Evolutionary conservation across 2,113 vertebrate species (phyloP), one percentile per base, ranked within the genome.

Genomic region (Serilophus lunatus): DNA sequence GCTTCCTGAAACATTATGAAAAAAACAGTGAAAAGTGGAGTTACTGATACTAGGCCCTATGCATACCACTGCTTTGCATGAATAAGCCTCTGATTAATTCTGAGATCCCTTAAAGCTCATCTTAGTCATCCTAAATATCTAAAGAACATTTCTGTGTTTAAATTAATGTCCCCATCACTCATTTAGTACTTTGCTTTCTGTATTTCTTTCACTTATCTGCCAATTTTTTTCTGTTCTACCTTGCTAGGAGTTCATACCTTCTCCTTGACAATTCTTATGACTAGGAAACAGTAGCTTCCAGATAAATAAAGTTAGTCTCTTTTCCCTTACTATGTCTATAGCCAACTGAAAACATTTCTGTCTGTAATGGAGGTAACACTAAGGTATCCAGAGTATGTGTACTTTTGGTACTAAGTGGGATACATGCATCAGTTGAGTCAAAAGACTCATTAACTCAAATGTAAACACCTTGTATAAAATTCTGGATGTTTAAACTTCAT

Each of bases 51-150:
- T 50, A 69, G 31, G 71, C 64, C 44, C 47, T 19, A 68, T 35
- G 18, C 60, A 70, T 85, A 40, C 13, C 26, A 35, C 68, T 70
- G 42, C 71, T 86, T 79, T 95, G 71, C 64, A 75, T 94, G 64
- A 95, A 82, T 78, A 90, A 83, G 63, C 51, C 60, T 93, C 85
- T 96, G 88, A 93, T 96, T 97, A 94, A 94, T 80, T 77, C 71
- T 75, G 88, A 68, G 68, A 80, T 71, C 44, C 60, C 20, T 86
- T 91, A 69, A 89, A 91, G 88, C 26, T 53, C 24, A 61, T 79
- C 49, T 92, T 87, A 91, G 66, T 94, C 63, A 82, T 60, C 75
- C 42, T 78, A 77, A 70, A 94, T 93, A 77, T 31, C 35, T 70
- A 66, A 87, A 64, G 63, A 86, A 33, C 7, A 20, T 84, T 70